These are phyloP conservation scores for Dermochelys coriacea DNA, from an alignment of 2,797 vertebrate species.

Conservation along the genomic window DNA sequence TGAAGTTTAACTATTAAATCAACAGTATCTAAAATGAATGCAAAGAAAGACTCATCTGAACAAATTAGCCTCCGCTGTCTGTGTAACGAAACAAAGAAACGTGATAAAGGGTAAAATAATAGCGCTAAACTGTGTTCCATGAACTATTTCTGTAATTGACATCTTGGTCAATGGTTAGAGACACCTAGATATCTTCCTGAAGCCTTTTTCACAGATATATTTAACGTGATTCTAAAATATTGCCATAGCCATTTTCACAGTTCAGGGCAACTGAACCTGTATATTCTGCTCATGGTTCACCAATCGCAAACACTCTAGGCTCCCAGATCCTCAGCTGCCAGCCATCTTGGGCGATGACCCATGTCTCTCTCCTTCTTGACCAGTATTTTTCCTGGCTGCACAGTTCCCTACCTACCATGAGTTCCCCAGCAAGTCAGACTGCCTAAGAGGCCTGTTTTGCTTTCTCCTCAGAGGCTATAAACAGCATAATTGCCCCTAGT, in stretches of 20 bases:
- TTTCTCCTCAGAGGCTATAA: background rate
- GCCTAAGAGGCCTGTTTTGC: background rate
- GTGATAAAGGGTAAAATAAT: background rate
- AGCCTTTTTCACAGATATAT: background rate
- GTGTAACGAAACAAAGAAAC: background rate
- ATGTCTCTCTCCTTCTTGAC: background rate
- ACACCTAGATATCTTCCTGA: background rate
- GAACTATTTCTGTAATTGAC: background rate
- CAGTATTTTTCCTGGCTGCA: background rate
- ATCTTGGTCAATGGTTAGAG: too few species aligned
- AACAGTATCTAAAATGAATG: background rate
- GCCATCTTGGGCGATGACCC: background rate
- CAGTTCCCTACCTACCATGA: too few species aligned
- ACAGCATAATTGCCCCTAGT: background rate
- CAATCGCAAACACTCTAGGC: background rate
- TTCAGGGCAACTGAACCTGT: background rate
- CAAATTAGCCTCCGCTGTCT: background rate
- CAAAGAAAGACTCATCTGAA: background rate
- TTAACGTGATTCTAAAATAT: background rate
- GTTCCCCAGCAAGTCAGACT: background rate
- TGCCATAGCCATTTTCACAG: background rate
- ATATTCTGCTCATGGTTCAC: background rate
- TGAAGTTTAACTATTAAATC: background rate
- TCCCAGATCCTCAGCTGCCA: background rate
- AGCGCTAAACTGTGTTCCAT: background rate